These are phyloP conservation scores for Oncorhynchus mykiss DNA, from an alignment of 2,113 vertebrate genomes.

Conservation along the genomic window DNA sequence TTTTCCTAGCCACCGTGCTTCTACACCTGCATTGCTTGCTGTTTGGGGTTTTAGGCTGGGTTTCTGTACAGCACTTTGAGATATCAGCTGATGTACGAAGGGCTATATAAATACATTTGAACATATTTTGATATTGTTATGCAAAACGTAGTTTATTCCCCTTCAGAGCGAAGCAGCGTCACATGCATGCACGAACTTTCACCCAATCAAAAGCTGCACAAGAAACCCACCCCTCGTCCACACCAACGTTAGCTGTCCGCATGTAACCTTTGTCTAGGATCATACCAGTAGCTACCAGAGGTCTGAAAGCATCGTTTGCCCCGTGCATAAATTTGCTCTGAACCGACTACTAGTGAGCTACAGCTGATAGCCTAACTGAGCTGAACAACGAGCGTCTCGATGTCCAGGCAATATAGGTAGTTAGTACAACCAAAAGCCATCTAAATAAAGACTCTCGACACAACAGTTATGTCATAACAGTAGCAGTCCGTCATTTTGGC, in stretches of 20 bases:
- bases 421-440: background rate
- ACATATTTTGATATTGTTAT: background rate
- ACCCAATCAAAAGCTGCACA: constrained; percentile 55
- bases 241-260: background rate
- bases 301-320: background rate
- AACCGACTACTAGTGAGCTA: background rate
- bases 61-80: no score
- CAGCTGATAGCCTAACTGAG: no score
- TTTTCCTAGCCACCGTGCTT: no score
- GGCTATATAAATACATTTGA: no score
- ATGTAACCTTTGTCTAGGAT: background rate
- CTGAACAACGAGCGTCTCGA: no score
- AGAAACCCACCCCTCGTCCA: constrained; percentile 24
- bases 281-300: no score
- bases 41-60: no score
- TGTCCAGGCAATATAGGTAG: background rate
- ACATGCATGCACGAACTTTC: background rate
- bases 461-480: background rate
- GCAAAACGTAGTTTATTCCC: background rate
- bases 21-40: no score
- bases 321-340: background rate
- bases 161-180: background rate
- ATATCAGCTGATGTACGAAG: no score
- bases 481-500: background rate
- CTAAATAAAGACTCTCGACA: no score